Evolutionary conservation across 35 echinoderm and acorn worm species (phyloP), one percentile per base, ranked within the genome.

Genomic region (Diadema setosum): DNA sequence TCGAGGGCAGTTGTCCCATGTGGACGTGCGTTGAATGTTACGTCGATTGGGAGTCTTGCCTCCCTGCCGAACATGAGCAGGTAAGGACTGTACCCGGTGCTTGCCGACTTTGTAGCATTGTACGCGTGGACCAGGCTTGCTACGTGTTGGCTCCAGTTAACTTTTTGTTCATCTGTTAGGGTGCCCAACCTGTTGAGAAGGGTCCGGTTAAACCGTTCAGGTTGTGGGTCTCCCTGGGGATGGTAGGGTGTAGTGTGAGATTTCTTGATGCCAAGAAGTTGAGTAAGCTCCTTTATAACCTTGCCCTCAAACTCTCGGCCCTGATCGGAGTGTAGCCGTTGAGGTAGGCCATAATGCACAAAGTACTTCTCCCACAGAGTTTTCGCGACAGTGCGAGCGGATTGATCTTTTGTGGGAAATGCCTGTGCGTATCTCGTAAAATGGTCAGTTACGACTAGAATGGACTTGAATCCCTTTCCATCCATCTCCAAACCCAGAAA

Each of bases 361-460:
- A 88, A 87, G 56, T 82, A 84, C 56, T 83, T 55, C 59, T 93
- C 91, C 91, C 84, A 83, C 15, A 88, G 59, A 5, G 75, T 42
- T 20, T 82, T 86, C 2, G 70, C 84, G 18, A 92, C 83, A n/a
- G 90, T 92, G 2, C 5, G 3, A 5, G 90, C 90, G 17, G 69
- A 81, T 27, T 92, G 74, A 42, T 87, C 67, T 27, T 26, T 81
- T 17, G 90, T 87, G 1, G 90, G 52, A 65, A 81, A 87, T 6
- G 84, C 90, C 39, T 92, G 65, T 25, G 90, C 58, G n/a, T n/a
- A 63, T 87, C 90, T 58, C 2, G 84, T 87, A 36, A 78, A 92
- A 43, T 87, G 83, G 31, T 92, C 90, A 4, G 90, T 92, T 15
- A 87, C 59, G 5, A 92, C 90, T n/a, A 92, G 42, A 45, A 92